A percentile compares a stretch with the other conserved stretches of the same genome.
These are phyloP conservation scores for Cynoglossus semilaevis DNA, from an alignment of 2,113 vertebrate species.

Conservation along the genomic window DNA sequence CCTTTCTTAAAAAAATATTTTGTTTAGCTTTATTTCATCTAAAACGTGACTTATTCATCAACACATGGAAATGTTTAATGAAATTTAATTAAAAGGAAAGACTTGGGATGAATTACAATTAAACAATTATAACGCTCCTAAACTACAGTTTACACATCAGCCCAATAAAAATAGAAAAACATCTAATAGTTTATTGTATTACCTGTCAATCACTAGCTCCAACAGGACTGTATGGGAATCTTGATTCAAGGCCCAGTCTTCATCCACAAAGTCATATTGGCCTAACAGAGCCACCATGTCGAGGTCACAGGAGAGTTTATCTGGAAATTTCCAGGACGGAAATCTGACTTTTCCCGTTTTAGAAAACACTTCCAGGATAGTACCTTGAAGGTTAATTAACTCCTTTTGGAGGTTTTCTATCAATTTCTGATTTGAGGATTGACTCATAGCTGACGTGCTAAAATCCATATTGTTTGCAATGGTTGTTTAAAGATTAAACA, in stretches of 20 bases:
- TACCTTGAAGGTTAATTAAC: conserved; percentile 86
- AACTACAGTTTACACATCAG: too few species aligned
- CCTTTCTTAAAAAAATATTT: too few species aligned
- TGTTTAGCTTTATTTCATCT: too few species aligned
- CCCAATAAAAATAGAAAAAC: too few species aligned
- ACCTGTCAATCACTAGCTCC: conserved; percentile 94
- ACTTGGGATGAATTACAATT: too few species aligned
- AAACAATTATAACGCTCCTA: too few species aligned
- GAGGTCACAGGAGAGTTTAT: conserved; percentile 83
- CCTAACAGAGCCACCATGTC: conserved; percentile 83
- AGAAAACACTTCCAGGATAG: conserved; percentile 84
- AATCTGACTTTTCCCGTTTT: conserved; percentile 77
- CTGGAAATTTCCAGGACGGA: conserved; percentile 93
- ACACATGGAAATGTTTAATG: too few species aligned
- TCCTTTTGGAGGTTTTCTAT: conserved; percentile 88
- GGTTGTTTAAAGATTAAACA: too few species aligned
- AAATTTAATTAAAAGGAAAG: too few species aligned
- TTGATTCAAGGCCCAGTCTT: conserved; percentile 82
- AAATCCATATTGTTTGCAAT: too few species aligned
- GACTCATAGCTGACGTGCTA: conserved; percentile 41
- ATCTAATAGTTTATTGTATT: too few species aligned
- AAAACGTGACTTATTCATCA: too few species aligned
- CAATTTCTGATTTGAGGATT: conserved; percentile 79
- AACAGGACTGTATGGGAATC: conserved; percentile 86
- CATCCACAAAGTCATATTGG: conserved; percentile 79